Evolutionary conservation across 2,888 invertebrate species (phyloP).

Genomic region (Agriotes lineatus): DNA sequence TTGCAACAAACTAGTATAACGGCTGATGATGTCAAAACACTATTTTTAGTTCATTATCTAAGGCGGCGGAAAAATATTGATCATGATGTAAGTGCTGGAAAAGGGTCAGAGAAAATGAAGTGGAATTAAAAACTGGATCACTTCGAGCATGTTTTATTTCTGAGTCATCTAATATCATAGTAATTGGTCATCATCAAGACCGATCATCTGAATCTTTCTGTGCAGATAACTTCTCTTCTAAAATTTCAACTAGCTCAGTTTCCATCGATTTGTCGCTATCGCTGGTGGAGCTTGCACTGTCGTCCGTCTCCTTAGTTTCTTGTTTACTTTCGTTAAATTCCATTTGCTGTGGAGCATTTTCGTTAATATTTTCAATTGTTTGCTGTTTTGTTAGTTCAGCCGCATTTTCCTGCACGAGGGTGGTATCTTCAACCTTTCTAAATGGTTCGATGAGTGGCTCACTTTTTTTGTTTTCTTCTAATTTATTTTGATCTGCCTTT

Average conservation of each 20-base stretch:
- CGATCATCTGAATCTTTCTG: neutral
- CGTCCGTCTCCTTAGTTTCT: too few relatives aligned
- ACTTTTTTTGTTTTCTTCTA: neutral
- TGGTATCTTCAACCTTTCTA: neutral
- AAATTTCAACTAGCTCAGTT: constrained; percentile 24
- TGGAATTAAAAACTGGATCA: too few relatives aligned
- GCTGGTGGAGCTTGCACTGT: neutral
- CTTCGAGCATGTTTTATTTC: too few relatives aligned
- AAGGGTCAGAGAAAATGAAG: neutral
- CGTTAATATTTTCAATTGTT: neutral
- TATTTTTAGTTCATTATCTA: constrained; percentile 1
- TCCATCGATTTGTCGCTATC: constrained; percentile 19
- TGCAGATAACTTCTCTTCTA: constrained; percentile 19
- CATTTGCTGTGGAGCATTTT: neutral
- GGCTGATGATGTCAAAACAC: neutral
- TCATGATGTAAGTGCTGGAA: neutral
- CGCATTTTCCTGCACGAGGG: neutral
- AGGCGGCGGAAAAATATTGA: neutral
- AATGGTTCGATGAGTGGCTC: constrained; percentile 23
- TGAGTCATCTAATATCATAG: too few relatives aligned
- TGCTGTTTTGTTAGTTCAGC: neutral
- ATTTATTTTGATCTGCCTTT: neutral
- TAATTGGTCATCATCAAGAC: neutral
- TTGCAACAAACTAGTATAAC: neutral
- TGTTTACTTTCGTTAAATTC: too few relatives aligned